Base-by-base conservation (phyloP, 2,888 invertebrate species). In the Halictus quadricinctus region DNA sequence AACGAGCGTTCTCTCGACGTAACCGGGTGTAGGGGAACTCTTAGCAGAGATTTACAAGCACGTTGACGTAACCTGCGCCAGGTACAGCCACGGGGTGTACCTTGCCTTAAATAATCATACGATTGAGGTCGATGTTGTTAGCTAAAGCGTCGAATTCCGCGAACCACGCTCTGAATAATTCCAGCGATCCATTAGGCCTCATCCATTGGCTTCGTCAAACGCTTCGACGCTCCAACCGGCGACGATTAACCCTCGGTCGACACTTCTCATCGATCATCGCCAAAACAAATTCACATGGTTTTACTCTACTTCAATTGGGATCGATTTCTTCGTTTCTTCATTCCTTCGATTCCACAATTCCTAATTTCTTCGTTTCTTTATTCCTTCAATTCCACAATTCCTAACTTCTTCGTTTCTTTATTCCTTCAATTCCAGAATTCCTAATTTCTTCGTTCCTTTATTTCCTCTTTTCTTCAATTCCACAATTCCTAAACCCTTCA, bases 131-230 rank as follows among this genome's bases (percentile, higher is more conserved):
- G 73, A 79, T 58, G 76, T 74, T 74, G 70, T 29, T 66, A 48
- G 73, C 69, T 41, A 64, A 79, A 76, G 29, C 79, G 69, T 41
- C 46, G 81, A 79, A 79, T 80, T 66, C 60, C 84, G 43, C 25
- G 60, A 84, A 73, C 79, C 18, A 60, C 66, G 25, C 48, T 10
- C 70, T 84, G 76, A 86, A 86, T 86, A 81, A 86, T 86, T 84
- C 85, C 46, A 36, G 15, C 48, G 43, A n/a, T 81, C 79, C 85
- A 76, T 84, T 86, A 81, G 69, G 48, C 48, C 48, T 21, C 50
- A n/a, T n/a, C 18, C 41, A 18, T 15, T 72, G 48, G 48, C 36
- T 64, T 48, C 64, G 64, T 79, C 64, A 50, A 79, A 64, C 73
- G 21, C 73, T 54, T 76, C 46, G 70, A 72, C 76, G 48, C 60